Evolutionary conservation across 1,140 invertebrate genomes (phyloP).

Genomic region (Melanaphis sacchari): DNA sequence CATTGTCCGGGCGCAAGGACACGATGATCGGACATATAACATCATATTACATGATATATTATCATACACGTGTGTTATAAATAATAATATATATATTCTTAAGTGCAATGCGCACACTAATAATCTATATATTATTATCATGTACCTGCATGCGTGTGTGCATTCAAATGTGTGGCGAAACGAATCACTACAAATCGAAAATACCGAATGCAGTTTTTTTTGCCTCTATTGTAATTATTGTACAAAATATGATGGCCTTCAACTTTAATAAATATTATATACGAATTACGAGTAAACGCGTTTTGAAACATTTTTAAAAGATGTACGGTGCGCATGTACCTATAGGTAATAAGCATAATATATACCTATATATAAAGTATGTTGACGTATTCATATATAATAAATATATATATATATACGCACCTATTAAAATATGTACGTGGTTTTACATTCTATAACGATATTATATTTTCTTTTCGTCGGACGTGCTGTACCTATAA

Average conservation of each 20-base stretch:
- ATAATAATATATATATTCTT: background rate
- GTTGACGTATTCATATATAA: background rate
- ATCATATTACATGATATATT: background rate
- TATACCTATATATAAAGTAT: no score
- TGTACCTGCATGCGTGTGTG: background rate
- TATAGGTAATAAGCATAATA: no score
- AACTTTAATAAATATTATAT: background rate
- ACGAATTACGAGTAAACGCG: background rate
- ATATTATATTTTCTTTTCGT: background rate
- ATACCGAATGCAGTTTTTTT: background rate
- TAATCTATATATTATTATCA: background rate
- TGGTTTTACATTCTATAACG: background rate
- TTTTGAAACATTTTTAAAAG: conserved; percentile 1
- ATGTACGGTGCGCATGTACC: background rate
- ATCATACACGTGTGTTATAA: background rate
- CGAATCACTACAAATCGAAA: background rate
- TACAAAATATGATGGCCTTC: background rate
- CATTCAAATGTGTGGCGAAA: conserved; percentile 17
- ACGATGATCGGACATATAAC: background rate
- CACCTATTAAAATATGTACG: background rate
- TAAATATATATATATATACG: background rate
- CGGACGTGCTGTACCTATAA: background rate
- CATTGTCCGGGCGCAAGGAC: background rate
- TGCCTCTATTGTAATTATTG: background rate
- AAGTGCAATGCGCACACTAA: background rate